Percentiles rank a stretch among this genome's conserved stretches.
Conservation (phyloP, 2,888 invertebrate genomes). For the Microctonus brassicae region DNA sequence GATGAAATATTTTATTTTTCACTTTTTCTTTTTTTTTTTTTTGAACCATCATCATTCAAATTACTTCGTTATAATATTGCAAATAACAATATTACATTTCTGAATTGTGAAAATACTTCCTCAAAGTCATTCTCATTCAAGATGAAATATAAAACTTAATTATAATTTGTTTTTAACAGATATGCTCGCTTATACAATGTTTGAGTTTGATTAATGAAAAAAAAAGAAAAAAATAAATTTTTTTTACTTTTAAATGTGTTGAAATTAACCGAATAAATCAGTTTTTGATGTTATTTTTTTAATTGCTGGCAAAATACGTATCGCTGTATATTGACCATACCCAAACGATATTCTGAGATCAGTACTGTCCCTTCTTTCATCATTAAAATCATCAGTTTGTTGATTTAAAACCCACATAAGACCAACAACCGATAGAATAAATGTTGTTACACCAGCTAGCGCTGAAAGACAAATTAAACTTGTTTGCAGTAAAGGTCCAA, state of each 20-base stretch:
- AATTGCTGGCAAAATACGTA: slow-evolving; percentile 63
- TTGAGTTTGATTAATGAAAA: background rate
- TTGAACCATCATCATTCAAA: background rate
- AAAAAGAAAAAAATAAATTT: background rate
- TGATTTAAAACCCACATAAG: slow-evolving; percentile 60
- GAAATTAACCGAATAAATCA: slow-evolving; percentile 58
- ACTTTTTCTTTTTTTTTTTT: background rate
- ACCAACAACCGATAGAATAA: slow-evolving; percentile 57
- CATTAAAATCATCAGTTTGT: slow-evolving; percentile 47
- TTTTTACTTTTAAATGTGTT: background rate
- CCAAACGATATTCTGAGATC: slow-evolving; percentile 64
- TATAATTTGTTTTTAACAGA: background rate
- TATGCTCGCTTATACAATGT: background rate
- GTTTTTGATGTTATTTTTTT: slow-evolving; percentile 65
- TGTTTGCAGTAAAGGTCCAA: slow-evolving; percentile 59
- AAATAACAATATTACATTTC: background rate
- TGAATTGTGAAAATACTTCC: background rate
- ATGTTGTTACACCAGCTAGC: slow-evolving; percentile 54
- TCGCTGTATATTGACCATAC: slow-evolving; percentile 64
- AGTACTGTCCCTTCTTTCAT: slow-evolving; percentile 56
- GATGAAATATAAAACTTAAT: background rate
- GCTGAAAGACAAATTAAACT: slow-evolving; percentile 55
- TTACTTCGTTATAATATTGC: background rate
- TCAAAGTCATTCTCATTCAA: background rate
- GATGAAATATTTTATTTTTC: background rate